Evolutionary conservation across 1,140 invertebrate genomes (phyloP).

Genomic region (Caenorhabditis tropicalis): DNA sequence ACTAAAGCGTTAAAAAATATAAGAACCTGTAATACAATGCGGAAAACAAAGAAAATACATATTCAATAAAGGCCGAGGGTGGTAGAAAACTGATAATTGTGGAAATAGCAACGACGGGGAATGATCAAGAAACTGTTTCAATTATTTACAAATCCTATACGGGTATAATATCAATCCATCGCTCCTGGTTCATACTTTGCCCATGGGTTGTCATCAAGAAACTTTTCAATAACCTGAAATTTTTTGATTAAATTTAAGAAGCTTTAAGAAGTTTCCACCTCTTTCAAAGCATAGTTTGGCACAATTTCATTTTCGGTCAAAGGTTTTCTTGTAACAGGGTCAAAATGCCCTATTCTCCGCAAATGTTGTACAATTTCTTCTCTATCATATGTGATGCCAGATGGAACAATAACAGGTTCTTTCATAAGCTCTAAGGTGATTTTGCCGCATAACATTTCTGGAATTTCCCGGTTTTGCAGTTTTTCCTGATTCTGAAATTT

Average conservation of each 20-base stretch:
- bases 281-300: constrained; percentile 51
- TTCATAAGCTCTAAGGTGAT: constrained; percentile 53
- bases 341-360: constrained; percentile 52
- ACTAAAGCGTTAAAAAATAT: constrained; percentile 1
- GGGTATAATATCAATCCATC: not conserved
- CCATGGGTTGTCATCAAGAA: constrained; percentile 46
- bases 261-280: not conserved
- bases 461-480: constrained; percentile 44
- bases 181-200: constrained; percentile 44
- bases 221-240: constrained; percentile 48
- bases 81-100: too few relatives aligned
- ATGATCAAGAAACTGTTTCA: too few relatives aligned
- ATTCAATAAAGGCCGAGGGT: too few relatives aligned
- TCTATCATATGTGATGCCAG: constrained; percentile 53
- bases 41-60: not conserved
- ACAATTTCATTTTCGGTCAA: constrained; percentile 48
- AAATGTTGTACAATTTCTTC: constrained; percentile 51
- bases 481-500: constrained; percentile 40
- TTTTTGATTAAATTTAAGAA: not conserved
- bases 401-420: constrained; percentile 54
- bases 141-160: too few relatives aligned
- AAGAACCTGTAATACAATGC: not conserved
- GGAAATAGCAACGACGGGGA: too few relatives aligned
- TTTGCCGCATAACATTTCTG: constrained; percentile 54
- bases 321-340: constrained; percentile 52